Evolutionary conservation across 2,113 vertebrate species (phyloP).

Genomic region (Varanus salvator): DNA sequence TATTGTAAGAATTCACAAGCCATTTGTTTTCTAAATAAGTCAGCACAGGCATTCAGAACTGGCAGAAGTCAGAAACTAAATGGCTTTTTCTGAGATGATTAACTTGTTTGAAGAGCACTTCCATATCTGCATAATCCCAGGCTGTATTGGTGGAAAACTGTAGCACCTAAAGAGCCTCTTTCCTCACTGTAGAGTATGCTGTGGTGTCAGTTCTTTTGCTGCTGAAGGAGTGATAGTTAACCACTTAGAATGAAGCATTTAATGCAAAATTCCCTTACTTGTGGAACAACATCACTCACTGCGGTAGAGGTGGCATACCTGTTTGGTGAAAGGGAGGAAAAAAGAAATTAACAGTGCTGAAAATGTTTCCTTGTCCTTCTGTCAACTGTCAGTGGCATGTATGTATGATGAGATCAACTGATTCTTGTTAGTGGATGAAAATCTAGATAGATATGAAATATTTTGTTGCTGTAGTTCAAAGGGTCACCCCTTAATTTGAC

Average conservation of each 20-base stretch:
- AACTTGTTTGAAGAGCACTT: neutral
- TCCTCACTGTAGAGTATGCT: neutral
- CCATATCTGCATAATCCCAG: neutral
- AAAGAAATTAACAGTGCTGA: neutral
- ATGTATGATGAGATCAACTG: slow-evolving; percentile 1
- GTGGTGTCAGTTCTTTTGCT: neutral
- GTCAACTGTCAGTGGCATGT: neutral
- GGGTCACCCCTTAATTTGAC: neutral
- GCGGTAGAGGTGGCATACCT: neutral
- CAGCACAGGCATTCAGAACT: neutral
- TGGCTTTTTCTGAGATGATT: neutral
- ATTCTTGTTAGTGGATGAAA: neutral
- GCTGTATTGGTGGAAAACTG: neutral
- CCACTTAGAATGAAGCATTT: neutral
- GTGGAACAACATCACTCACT: neutral
- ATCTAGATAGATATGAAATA: neutral
- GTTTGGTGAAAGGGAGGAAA: neutral
- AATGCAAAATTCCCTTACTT: slow-evolving; percentile 21
- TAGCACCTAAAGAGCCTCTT: neutral
- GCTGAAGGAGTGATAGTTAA: neutral
- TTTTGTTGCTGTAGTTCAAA: neutral
- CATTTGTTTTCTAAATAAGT: neutral
- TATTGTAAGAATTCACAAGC: slow-evolving; percentile 7
- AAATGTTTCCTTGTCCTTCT: slow-evolving; percentile 18
- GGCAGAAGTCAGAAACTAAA: neutral